phyloP scores from a whole-genome alignment of 2,113 vertebrate species.

The Hemichromis elongatus region DNA sequence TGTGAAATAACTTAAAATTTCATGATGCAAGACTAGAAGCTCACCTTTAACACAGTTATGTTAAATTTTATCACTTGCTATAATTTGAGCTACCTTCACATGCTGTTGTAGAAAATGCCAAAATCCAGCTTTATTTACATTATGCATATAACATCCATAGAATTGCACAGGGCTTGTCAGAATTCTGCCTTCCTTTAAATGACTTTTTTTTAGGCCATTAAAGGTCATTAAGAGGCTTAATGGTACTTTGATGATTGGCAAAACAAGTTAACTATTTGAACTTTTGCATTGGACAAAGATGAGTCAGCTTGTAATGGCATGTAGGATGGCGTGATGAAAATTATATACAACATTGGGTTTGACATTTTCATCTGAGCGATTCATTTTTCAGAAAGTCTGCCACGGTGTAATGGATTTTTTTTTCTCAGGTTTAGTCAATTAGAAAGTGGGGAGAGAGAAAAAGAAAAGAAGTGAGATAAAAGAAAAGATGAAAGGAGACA shows the following conservation, averaged over 20 bases:
- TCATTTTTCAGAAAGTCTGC: constrained; percentile 34
- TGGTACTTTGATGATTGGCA: constrained; percentile 5
- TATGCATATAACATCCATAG: not conserved
- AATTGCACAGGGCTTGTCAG: not conserved
- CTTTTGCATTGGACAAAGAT: not conserved
- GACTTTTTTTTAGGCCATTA: not conserved
- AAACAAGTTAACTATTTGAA: constrained; percentile 43
- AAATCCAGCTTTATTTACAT: not conserved
- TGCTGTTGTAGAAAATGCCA: not conserved
- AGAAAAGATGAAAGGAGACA: not conserved
- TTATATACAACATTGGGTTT: constrained; percentile 45
- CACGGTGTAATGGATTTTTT: constrained; percentile 27
- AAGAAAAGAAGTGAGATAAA: not conserved
- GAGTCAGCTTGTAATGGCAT: constrained; percentile 32
- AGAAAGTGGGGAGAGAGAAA: not conserved
- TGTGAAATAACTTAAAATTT: not conserved
- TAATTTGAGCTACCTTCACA: not conserved
- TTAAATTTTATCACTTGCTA: not conserved
- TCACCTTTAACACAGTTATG: not conserved
- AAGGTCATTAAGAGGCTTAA: constrained; percentile 21
- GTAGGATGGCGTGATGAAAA: constrained; percentile 36
- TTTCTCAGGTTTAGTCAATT: constrained; percentile 26
- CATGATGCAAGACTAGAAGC: not conserved
- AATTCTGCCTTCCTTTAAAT: not conserved
- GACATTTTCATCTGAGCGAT: constrained; percentile 45